Percentiles rank a stretch among this genome's conserved stretches.
phyloP scores from a whole-genome alignment of 2,888 invertebrate species.

The Brachyptera risi region DNA sequence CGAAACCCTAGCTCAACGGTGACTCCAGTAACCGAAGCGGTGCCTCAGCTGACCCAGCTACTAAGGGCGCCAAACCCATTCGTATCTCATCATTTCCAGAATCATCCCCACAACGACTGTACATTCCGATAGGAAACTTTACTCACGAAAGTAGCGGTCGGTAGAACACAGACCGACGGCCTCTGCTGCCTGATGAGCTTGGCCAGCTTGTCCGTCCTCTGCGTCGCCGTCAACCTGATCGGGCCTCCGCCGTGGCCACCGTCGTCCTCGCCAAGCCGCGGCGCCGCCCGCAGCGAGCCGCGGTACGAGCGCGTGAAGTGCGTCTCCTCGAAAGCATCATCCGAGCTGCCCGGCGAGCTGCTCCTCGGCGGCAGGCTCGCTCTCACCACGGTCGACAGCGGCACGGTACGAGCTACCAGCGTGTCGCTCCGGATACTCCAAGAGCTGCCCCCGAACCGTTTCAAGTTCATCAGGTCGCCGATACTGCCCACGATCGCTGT shows the following conservation, averaged over 20 bases:
- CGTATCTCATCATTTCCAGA: no score
- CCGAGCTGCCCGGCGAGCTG: neutral
- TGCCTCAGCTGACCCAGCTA: no score
- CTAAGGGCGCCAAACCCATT: no score
- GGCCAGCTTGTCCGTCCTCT: slow-evolving; percentile 64
- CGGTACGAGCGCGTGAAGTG: slow-evolving; percentile 39
- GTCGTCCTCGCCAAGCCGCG: slow-evolving; percentile 4
- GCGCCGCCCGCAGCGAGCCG: neutral
- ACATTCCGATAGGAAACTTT: neutral
- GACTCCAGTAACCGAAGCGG: no score
- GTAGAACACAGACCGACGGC: slow-evolving; percentile 40
- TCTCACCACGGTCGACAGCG: slow-evolving; percentile 60
- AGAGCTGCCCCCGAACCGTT: slow-evolving; percentile 61
- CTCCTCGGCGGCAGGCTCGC: neutral
- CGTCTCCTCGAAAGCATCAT: slow-evolving; percentile 34
- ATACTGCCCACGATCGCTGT: slow-evolving; percentile 54
- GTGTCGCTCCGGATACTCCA: slow-evolving; percentile 70
- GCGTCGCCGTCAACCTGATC: slow-evolving; percentile 60
- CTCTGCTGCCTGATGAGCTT: slow-evolving; percentile 63
- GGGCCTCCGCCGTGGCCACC: slow-evolving; percentile 26
- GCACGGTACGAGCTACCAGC: slow-evolving; percentile 66
- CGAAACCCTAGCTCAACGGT: no score
- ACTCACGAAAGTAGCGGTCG: slow-evolving; percentile 2
- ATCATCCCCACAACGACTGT: no score
- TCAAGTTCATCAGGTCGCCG: slow-evolving; percentile 74